Evolutionary conservation across 1,140 invertebrate species (phyloP).

Genomic region (Drosophila trapezifrons): DNA sequence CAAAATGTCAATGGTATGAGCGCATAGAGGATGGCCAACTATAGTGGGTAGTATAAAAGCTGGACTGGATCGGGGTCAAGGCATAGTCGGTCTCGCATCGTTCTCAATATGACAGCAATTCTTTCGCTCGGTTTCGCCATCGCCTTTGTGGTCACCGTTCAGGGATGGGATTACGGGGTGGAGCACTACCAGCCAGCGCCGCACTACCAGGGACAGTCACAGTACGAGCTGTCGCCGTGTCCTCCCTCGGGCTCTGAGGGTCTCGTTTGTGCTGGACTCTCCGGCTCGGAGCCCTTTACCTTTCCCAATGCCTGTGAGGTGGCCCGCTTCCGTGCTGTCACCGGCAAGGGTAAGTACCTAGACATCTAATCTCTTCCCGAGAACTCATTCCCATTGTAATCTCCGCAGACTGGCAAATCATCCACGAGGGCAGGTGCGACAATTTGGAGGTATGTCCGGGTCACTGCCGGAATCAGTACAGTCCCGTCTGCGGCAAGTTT

Average conservation of each 20-base stretch:
- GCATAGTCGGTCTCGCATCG: slow-evolving; percentile 48
- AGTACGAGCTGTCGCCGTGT: slow-evolving; percentile 34
- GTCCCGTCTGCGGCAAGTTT: slow-evolving; percentile 22
- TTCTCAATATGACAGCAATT: slow-evolving; percentile 45
- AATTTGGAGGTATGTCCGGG: slow-evolving; percentile 33
- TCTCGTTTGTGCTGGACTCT: slow-evolving; percentile 46
- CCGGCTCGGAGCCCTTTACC: slow-evolving; percentile 25
- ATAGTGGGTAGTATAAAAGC: slow-evolving; percentile 56
- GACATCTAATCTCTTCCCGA: accelerated
- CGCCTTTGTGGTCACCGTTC: slow-evolving; percentile 21
- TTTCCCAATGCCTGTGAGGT: slow-evolving; percentile 58
- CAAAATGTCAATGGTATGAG: slow-evolving; percentile 61
- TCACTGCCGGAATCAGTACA: slow-evolving; percentile 15
- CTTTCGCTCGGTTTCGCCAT: slow-evolving; percentile 21
- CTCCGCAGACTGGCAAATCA: slow-evolving; percentile 44
- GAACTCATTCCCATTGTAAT: too few relatives aligned
- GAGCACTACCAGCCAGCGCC: slow-evolving; percentile 20
- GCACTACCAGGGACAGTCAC: slow-evolving; percentile 1
- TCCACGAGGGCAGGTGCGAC: slow-evolving; percentile 47
- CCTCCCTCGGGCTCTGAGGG: background rate
- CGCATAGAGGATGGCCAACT: slow-evolving; percentile 14
- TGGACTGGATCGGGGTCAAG: slow-evolving; percentile 36
- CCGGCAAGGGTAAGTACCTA: slow-evolving; percentile 23
- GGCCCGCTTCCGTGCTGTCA: slow-evolving; percentile 36
- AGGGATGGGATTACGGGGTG: slow-evolving; percentile 29